Conservation (phyloP, 2,113 vertebrate genomes). For the Anolis sagrei region DNA sequence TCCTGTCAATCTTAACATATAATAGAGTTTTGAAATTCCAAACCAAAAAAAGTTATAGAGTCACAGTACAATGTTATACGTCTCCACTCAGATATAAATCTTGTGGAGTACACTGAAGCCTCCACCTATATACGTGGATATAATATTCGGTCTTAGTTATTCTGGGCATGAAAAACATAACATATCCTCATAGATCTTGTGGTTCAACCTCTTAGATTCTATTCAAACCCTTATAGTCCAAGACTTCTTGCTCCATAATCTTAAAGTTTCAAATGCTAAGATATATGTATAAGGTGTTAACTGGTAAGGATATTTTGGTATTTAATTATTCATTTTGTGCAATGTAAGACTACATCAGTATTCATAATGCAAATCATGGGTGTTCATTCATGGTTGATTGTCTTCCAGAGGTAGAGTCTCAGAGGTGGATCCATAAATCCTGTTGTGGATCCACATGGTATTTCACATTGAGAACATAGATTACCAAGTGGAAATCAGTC, state of each 20-base stretch:
- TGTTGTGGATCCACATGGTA: too few species aligned
- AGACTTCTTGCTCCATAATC: too few species aligned
- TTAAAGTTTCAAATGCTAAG: neutral
- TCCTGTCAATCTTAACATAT: neutral
- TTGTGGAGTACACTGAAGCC: neutral
- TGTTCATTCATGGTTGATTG: too few species aligned
- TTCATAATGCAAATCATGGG: neutral
- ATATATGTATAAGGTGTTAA: neutral
- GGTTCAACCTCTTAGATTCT: too few species aligned
- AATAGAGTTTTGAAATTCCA: neutral
- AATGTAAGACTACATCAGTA: neutral
- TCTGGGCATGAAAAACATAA: neutral
- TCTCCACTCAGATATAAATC: neutral
- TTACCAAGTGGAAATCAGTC: too few species aligned
- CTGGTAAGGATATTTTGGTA: neutral
- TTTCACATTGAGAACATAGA: too few species aligned
- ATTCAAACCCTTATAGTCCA: too few species aligned
- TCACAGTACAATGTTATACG: neutral
- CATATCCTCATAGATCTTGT: too few species aligned
- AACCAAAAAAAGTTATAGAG: neutral
- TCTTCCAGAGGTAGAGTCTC: too few species aligned
- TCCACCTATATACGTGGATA: neutral
- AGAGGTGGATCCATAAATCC: too few species aligned
- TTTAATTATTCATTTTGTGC: neutral
- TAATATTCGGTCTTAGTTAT: neutral